A percentile compares a stretch with the other conserved stretches of the same genome.
phyloP scores from a whole-genome alignment of 2,113 vertebrate genomes.

The Nothocercus nigrocapillus region DNA sequence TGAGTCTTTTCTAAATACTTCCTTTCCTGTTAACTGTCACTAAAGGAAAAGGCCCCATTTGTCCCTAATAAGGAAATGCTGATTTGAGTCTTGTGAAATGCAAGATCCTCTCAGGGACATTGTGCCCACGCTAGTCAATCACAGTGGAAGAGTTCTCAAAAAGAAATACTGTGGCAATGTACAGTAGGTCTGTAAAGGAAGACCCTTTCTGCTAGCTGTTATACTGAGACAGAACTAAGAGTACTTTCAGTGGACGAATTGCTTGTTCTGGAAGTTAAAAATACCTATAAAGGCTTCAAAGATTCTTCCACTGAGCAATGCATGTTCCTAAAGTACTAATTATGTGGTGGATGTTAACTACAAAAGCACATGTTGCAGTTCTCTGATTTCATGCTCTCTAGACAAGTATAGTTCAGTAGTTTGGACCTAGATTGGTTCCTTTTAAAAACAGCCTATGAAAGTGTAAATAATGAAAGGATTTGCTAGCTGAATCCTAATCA shows the following conservation, averaged over 20 bases:
- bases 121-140: neutral
- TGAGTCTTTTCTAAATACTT: neutral
- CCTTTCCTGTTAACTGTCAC: neutral
- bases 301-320: slow-evolving; percentile 1
- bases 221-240: neutral
- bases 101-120: neutral
- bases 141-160: neutral
- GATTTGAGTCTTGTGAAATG: neutral
- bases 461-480: neutral
- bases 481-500: neutral
- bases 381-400: neutral
- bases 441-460: neutral
- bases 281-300: neutral
- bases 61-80: neutral
- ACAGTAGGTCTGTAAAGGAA: neutral
- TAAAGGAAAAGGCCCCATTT: neutral
- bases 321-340: slow-evolving; percentile 4
- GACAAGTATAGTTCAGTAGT: slow-evolving; percentile 1
- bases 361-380: neutral
- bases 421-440: neutral
- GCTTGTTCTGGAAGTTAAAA: neutral
- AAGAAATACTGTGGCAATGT: neutral
- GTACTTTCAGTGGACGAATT: neutral
- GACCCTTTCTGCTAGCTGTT: neutral
- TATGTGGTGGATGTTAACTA: slow-evolving; percentile 27